phyloP scores from a whole-genome alignment of 2,113 vertebrate species.

The Tupaia chinensis region DNA sequence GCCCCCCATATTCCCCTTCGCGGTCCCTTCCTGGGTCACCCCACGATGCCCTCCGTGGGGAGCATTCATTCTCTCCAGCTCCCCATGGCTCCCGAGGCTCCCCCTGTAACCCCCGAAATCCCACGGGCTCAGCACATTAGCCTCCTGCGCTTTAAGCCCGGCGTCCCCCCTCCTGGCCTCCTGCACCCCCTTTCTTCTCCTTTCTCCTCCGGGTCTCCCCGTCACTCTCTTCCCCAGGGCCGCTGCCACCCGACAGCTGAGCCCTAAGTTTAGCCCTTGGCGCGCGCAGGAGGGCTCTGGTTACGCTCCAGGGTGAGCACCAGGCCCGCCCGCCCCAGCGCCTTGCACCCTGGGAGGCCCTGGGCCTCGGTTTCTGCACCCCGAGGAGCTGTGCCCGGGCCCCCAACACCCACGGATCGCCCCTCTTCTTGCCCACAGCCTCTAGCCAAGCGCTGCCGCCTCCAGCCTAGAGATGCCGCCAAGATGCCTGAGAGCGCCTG shows the following conservation, averaged over 20 bases:
- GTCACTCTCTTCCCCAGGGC: neutral
- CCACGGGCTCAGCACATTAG: neutral
- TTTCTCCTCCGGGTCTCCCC: neutral
- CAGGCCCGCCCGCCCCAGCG: fast-evolving
- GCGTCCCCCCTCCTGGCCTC: too few species aligned
- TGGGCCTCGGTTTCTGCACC: neutral
- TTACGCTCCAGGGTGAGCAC: neutral
- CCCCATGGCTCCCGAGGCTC: too few species aligned
- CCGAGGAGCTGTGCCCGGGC: neutral
- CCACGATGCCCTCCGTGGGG: too few species aligned
- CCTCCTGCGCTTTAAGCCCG: neutral
- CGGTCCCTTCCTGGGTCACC: neutral
- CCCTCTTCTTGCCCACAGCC: conserved; percentile 88
- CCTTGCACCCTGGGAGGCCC: neutral
- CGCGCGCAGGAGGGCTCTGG: neutral
- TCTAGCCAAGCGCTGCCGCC: conserved; percentile 89
- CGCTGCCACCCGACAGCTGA: conserved; percentile 69
- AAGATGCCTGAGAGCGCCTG: conserved; percentile 99
- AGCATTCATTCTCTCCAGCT: too few species aligned
- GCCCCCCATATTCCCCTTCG: neutral
- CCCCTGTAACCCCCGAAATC: fast-evolving
- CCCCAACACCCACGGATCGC: fast-evolving
- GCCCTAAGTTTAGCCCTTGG: conserved; percentile 78
- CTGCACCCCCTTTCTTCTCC: neutral
- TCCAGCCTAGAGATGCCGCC: conserved; percentile 94